These are phyloP conservation scores for Psilopogon haemacephalus DNA, from an alignment of 2,113 vertebrate genomes.

Conservation along the genomic window DNA sequence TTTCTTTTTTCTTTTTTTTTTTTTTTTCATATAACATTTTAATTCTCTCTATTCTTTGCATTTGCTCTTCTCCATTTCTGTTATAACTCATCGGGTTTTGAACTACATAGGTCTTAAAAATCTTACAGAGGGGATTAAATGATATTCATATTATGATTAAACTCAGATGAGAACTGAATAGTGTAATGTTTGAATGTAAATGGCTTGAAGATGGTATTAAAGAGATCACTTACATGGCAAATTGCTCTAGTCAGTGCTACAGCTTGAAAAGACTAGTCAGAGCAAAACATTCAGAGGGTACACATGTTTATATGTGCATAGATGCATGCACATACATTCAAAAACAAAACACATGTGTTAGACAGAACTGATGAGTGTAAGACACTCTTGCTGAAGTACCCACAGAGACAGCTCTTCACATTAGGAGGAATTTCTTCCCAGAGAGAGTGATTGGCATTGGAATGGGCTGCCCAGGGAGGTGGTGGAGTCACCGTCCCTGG, in stretches of 20 bases:
- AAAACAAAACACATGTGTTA: not conserved
- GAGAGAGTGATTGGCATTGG: no score
- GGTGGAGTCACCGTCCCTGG: no score
- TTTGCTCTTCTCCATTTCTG: not conserved
- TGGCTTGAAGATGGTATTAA: not conserved
- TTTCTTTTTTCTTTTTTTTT: not conserved
- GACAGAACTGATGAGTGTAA: not conserved
- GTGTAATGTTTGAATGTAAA: not conserved
- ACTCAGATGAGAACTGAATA: not conserved
- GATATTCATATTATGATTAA: not conserved
- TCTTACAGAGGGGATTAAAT: conserved; percentile 9
- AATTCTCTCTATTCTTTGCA: not conserved
- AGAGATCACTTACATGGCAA: not conserved
- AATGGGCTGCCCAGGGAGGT: no score
- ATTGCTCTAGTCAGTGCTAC: not conserved
- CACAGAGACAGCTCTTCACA: not conserved
- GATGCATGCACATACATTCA: not conserved
- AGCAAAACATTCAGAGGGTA: not conserved
- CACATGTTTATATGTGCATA: not conserved
- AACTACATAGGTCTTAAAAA: conserved; percentile 9
- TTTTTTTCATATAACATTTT: not conserved
- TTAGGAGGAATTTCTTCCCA: no score
- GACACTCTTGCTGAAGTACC: not conserved
- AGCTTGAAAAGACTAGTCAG: not conserved
- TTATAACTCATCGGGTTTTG: not conserved